Evolutionary conservation across 2,113 vertebrate species (phyloP).

Genomic region (Muntiacus reevesi): DNA sequence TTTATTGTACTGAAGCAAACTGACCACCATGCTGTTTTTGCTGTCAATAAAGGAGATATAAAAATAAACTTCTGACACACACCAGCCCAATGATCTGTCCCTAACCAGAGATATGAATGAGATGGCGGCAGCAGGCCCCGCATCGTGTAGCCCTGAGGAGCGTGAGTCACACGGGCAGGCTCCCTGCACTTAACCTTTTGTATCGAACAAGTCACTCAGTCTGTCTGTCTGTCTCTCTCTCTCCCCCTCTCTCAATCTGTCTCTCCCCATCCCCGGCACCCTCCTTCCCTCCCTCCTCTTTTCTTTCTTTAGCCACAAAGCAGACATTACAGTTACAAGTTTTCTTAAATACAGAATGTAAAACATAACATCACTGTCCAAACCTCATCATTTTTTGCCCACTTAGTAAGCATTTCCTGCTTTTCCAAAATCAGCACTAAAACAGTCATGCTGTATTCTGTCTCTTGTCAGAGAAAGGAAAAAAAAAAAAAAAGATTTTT

Average conservation of each 20-base stretch:
- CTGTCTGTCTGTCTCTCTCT: accelerated
- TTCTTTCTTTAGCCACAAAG: background rate
- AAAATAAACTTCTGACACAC: slow-evolving; percentile 26
- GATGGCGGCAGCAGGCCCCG: background rate
- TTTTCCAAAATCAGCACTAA: slow-evolving; percentile 38
- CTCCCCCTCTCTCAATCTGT: background rate
- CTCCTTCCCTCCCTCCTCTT: background rate
- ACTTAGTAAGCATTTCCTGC: slow-evolving; percentile 21
- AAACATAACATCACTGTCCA: slow-evolving; percentile 1
- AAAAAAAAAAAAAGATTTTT: background rate
- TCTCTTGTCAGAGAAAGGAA: background rate
- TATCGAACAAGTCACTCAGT: background rate
- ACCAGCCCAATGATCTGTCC: background rate
- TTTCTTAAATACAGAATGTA: background rate
- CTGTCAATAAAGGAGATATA: slow-evolving; percentile 30
- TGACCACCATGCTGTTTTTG: slow-evolving; percentile 11
- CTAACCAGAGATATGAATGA: slow-evolving; percentile 35
- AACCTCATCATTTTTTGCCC: background rate
- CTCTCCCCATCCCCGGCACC: background rate
- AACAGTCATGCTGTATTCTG: background rate
- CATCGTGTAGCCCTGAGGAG: background rate
- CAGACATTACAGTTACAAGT: background rate
- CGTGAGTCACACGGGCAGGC: slow-evolving; percentile 1
- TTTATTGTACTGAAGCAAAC: background rate
- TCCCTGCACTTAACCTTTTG: background rate